Evolutionary conservation across 2,888 invertebrate species (phyloP), one percentile per base, ranked within the genome.

Genomic region (Polymixis lichenea): DNA sequence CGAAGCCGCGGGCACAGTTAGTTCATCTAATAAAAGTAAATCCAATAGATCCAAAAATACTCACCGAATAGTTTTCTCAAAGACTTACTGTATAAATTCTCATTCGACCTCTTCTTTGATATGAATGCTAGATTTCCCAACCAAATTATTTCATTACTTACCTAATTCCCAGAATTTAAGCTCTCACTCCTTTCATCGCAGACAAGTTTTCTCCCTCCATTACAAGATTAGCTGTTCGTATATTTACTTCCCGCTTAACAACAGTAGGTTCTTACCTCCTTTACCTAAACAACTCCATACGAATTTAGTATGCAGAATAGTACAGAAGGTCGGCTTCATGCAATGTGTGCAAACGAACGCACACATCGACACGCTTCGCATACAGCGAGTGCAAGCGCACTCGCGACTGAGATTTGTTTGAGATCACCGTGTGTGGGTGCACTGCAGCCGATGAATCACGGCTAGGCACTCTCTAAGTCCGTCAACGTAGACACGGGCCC

Each of bases 281-380:
- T 75, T 53, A 38, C 46, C 60, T 65, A 73, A 84, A 71, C 60
- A 80, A 77, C 74, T 81, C 74, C 22, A 77, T 75, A 70, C 65
- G 56, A 77, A 81, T 69, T 84, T 74, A 61, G 68, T 67, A 13
- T 72, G 19, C n/a, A 38, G 6, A 38, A 17, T 3, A 32, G 17
- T 43, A 25, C 49, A 78, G 55, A 55, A 77, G 78, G 22, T 55
- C 15, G 1, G 22, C 0, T 53, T 8, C 0, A 32, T 32, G 28
- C 32, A 25, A 61, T 0, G 7, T 25, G 17, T 1, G 7, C 46
- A 43, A 32, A 60, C 6, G 19, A 19, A 51, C 28, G n/a, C 58
- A 76, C 51, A 55, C 32, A 25, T 38, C 11, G 22, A 55, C 11
- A 62, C 11, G 46, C 22, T 71, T 73, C 8, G 43, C 38, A 2